A percentile compares a stretch with the other conserved stretches of the same genome.
phyloP scores from a whole-genome alignment of 1,140 invertebrate genomes.

The Drosophila eugracilis region DNA sequence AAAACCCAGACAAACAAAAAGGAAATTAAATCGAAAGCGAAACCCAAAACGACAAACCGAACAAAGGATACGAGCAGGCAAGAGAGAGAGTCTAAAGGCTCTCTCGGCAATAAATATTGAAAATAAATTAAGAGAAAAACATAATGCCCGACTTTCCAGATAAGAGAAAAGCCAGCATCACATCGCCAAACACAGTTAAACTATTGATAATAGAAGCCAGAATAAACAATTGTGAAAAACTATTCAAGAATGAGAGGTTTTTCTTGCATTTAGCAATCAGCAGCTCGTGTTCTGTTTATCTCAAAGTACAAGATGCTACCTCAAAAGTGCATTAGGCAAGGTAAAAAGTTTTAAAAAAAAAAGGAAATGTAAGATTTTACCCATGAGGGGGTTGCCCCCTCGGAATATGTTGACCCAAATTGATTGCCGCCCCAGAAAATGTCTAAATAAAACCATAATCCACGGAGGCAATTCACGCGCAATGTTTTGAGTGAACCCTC shows the following conservation, averaged over 20 bases:
- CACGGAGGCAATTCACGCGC: slow-evolving; percentile 5
- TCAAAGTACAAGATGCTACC: not conserved
- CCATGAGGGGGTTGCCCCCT: not conserved
- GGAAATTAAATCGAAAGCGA: slow-evolving; percentile 38
- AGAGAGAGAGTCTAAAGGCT: slow-evolving; percentile 8
- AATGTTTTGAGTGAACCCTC: slow-evolving; percentile 19
- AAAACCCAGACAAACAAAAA: slow-evolving; percentile 28
- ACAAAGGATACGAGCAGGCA: slow-evolving; percentile 18
- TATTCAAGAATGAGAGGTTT: slow-evolving; percentile 16
- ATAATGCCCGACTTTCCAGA: slow-evolving; percentile 20
- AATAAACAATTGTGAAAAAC: slow-evolving; percentile 19
- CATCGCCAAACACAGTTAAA: slow-evolving; percentile 3
- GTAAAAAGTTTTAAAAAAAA: too few species aligned
- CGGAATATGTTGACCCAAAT: slow-evolving; percentile 34
- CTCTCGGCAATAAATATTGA: slow-evolving; percentile 48
- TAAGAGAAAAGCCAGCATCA: slow-evolving; percentile 9
- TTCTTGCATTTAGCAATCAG: slow-evolving; percentile 7
- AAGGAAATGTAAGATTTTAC: too few species aligned
- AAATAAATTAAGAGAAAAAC: slow-evolving; percentile 53
- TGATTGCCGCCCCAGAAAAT: slow-evolving; percentile 9
- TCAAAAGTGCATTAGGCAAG: not conserved
- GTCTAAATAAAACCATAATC: slow-evolving; percentile 14
- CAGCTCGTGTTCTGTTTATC: slow-evolving; percentile 24
- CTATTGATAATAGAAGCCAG: slow-evolving; percentile 12
- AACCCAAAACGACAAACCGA: slow-evolving; percentile 28